Percentiles rank a stretch among this genome's conserved stretches.
These are phyloP conservation scores for Cebidichthys violaceus DNA, from an alignment of 2,113 vertebrate species.

Conservation along the genomic window DNA sequence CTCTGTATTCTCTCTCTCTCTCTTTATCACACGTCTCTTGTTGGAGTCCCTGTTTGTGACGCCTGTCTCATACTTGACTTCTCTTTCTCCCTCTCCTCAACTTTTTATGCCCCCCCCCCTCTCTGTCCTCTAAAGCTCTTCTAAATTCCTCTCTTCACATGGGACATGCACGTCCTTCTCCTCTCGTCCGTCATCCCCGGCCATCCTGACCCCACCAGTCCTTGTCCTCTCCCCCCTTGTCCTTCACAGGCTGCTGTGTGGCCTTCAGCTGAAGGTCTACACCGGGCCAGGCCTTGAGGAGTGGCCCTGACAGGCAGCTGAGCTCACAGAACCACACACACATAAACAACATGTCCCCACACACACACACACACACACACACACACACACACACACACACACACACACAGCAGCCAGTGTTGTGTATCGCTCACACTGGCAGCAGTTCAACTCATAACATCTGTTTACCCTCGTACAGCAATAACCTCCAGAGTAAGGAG, in stretches of 20 bases:
- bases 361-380: conserved; percentile 21
- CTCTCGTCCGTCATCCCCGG: conserved; percentile 35
- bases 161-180: not conserved
- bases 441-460: conserved; percentile 72
- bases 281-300: conserved; percentile 64
- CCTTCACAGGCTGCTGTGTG: conserved; percentile 65
- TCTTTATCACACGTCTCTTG: not conserved
- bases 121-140: conserved; percentile 15
- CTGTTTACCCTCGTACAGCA: conserved; percentile 66
- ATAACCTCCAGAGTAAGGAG: conserved; percentile 60
- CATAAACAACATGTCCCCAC: not conserved
- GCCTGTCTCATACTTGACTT: not conserved
- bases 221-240: conserved; percentile 58
- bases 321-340: conserved; percentile 43
- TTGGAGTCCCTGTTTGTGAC: not conserved
- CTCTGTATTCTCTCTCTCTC: not conserved
- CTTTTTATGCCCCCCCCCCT: not conserved
- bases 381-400: conserved; percentile 24
- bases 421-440: conserved; percentile 67
- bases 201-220: conserved; percentile 29
- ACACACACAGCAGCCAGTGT: conserved; percentile 16
- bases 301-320: conserved; percentile 60
- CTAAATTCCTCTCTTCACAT: not conserved
- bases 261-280: conserved; percentile 68
- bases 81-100: not conserved